Base-by-base conservation (phyloP, 2,797 vertebrate species). In the Enteromius thamalakanensis region DNA sequence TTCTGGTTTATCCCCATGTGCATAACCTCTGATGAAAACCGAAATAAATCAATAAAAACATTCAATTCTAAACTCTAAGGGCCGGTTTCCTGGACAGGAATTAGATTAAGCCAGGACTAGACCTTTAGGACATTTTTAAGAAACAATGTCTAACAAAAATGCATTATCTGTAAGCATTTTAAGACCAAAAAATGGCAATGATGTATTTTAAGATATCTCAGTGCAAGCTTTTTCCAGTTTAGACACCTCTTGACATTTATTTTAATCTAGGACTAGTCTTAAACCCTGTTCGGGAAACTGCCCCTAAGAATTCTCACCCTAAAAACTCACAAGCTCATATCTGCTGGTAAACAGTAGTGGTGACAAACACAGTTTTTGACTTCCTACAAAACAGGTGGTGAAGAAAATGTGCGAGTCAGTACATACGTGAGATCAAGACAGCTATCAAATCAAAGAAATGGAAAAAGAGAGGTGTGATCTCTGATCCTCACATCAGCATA, bases 401-500 rank as follows among this genome's bases (percentile, higher is more conserved):
- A 29, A 74, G 9, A 75, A 67, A 82, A 81, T 49, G 8, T 23
- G 6, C 0, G 0, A 2, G n/a, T 67, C 70, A 51, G 29, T 40
- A 1, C 8, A 32, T 26, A 19, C 0, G 9, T 32, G 19, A 47
- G 40, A 79, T 32, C n/a, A 58, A 32, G 11, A 70, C 6, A 60
- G 42, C 8, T 0, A 1, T 14, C 4, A 79, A 72, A 74, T 45
- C 53, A 65, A 83, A 71, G 21, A 12, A 14, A 71, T 49, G 17
- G 12, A 70, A 69, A 84, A 15, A 47, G 15, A n/a, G 1, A 75
- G 32, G 70, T 15, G 68, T 47, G 6, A 58, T 60, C 47, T 81
- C 55, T 69, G 76, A 72, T 87, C 68, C 42, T 64, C 60, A 81
- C 60, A 55, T 81, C 64, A 53, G 17, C 26, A 58, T 15, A 68